Evolutionary conservation across 1,140 invertebrate species (phyloP).

Genomic region (Antheraea pernyi): DNA sequence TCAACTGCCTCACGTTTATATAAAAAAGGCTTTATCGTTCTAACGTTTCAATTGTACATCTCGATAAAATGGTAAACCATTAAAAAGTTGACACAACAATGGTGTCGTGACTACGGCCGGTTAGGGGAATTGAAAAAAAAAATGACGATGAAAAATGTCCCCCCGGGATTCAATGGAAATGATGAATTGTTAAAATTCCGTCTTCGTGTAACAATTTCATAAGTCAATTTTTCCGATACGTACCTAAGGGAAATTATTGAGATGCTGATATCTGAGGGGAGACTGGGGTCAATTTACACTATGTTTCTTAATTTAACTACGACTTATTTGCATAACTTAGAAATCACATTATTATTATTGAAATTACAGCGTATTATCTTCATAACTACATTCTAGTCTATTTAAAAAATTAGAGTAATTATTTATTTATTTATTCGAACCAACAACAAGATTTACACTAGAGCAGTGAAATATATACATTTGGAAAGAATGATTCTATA

Average conservation of each 20-base stretch:
- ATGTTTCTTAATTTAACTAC: background rate
- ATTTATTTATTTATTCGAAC: no score
- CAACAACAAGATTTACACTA: no score
- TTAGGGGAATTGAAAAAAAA: background rate
- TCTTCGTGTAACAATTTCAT: slow-evolving; percentile 44
- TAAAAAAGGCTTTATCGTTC: no score
- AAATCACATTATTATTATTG: no score
- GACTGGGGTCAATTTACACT: slow-evolving; percentile 1
- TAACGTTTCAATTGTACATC: no score
- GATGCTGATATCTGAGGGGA: slow-evolving; percentile 13
- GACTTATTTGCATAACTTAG: no score
- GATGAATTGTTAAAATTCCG: slow-evolving; percentile 53
- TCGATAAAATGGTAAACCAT: background rate
- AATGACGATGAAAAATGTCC: background rate
- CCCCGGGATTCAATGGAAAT: slow-evolving; percentile 24
- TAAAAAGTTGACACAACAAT: background rate
- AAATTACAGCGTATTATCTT: no score
- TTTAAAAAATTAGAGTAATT: no score
- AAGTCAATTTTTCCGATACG: slow-evolving; percentile 47
- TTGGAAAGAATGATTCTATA: no score
- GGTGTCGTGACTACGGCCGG: background rate
- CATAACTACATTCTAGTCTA: no score
- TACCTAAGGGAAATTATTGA: slow-evolving; percentile 50
- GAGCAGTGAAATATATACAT: no score
- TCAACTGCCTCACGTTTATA: no score